phyloP scores from a whole-genome alignment of 2,113 vertebrate species.

The Oceanites oceanicus region DNA sequence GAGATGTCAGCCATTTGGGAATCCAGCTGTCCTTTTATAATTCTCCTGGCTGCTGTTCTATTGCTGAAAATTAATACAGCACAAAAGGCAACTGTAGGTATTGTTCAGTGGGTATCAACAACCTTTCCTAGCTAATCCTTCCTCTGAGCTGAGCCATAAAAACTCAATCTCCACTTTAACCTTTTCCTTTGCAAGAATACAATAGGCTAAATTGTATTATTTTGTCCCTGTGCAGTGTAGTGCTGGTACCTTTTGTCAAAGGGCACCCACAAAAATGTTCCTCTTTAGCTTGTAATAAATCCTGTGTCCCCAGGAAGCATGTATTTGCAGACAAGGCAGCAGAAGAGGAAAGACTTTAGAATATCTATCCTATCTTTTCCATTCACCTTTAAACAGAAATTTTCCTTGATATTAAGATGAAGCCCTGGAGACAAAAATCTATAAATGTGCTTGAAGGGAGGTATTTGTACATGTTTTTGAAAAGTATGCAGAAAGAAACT shows the following conservation, averaged over 20 bases:
- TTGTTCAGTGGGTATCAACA: background rate
- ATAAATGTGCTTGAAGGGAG: background rate
- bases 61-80: background rate
- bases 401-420: background rate
- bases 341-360: background rate
- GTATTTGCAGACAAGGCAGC: background rate
- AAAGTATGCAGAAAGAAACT: background rate
- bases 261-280: slow-evolving; percentile 8
- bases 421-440: background rate
- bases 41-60: background rate
- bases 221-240: background rate
- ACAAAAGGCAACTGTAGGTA: background rate
- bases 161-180: background rate
- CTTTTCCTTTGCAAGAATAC: slow-evolving; percentile 3
- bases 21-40: background rate
- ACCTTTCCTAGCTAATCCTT: background rate
- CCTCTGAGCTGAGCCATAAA: background rate
- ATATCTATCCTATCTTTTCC: background rate
- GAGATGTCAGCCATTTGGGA: background rate
- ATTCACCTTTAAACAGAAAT: background rate
- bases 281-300: slow-evolving; percentile 30
- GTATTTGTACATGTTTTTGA: background rate
- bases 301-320: background rate
- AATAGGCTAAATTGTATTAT: slow-evolving; percentile 28
- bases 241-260: slow-evolving; percentile 10